These are phyloP conservation scores for Myotis myotis DNA, from an alignment of 2,797 vertebrate species.

Conservation along the genomic window DNA sequence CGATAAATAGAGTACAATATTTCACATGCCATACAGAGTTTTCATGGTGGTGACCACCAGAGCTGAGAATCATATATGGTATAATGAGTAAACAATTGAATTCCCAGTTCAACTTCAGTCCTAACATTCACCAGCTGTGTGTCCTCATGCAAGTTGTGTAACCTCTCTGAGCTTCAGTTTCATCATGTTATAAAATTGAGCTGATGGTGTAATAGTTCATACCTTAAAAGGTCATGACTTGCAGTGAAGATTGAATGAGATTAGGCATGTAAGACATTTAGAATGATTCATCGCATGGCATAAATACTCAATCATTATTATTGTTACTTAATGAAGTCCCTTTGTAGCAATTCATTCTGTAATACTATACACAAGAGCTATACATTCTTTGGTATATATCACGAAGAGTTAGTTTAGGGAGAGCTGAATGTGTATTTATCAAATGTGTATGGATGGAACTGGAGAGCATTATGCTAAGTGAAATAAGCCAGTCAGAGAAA, in stretches of 20 bases:
- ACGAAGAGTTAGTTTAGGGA: background rate
- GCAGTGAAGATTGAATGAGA: background rate
- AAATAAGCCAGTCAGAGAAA: no score
- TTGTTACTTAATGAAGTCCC: background rate
- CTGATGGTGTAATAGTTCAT: background rate
- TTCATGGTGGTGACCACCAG: background rate
- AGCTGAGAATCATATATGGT: background rate
- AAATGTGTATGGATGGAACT: no score
- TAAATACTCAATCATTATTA: background rate
- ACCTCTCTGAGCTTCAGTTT: background rate
- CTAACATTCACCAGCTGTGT: background rate
- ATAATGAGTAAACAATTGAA: background rate
- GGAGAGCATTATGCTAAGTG: no score
- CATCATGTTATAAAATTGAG: background rate
- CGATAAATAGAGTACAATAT: background rate
- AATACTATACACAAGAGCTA: background rate
- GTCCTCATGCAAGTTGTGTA: background rate
- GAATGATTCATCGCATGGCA: background rate
- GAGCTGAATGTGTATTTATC: background rate
- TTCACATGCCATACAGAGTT: background rate
- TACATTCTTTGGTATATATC: background rate
- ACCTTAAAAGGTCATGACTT: background rate
- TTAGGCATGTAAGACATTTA: background rate
- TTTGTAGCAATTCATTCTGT: background rate
- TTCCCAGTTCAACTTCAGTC: background rate